Base-by-base conservation (phyloP, 2,797 vertebrate species). In the Chaunax sp. region DNA sequence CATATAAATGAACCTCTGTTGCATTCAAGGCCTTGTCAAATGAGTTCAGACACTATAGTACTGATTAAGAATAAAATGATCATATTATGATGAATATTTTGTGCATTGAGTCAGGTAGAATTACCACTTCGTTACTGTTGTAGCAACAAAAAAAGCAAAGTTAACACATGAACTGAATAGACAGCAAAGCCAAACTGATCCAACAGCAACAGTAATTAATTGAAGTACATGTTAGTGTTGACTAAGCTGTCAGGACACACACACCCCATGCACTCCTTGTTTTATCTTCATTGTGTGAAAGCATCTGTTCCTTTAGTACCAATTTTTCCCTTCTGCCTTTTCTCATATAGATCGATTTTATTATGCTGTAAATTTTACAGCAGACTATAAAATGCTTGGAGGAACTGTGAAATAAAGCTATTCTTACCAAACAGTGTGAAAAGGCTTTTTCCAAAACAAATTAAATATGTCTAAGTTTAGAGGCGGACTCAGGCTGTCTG, bases 271-370 rank as follows among this genome's bases (percentile, higher is more conserved):
- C 62, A 15, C 23, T 35, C 37, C 1, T 28, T 16, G 25, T 53
- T 55, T 61, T 47, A 37, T 58, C 49, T 26, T 28, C 23, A 5
- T 0, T 57, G 37, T 65, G 9, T 51, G 43, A 53, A 54, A 64
- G 75, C 68, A n/a, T n/a, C n/a, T n/a, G n/a, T n/a, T n/a, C n/a
- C n/a, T n/a, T n/a, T n/a, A n/a, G n/a, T n/a, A n/a, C n/a, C n/a
- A n/a, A n/a, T 62, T 62, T 46, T 7, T 16, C 60, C 22, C 18
- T 30, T 5, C 56, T 38, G 30, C 25, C 47, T 55, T 51, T 50
- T 62, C 60, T 72, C 52, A 62, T 53, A 69, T 52, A 56, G n/a
- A n/a, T n/a, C n/a, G 43, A 76, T 69, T 72, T 78, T 72, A 76
- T 63, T 57, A n/a, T 12, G 57, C 57, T 15, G 22, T 76, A 59